Evolutionary conservation across 2,888 invertebrate genomes (phyloP), one percentile per base, ranked within the genome.

Genomic region (Melanchra persicariae): DNA sequence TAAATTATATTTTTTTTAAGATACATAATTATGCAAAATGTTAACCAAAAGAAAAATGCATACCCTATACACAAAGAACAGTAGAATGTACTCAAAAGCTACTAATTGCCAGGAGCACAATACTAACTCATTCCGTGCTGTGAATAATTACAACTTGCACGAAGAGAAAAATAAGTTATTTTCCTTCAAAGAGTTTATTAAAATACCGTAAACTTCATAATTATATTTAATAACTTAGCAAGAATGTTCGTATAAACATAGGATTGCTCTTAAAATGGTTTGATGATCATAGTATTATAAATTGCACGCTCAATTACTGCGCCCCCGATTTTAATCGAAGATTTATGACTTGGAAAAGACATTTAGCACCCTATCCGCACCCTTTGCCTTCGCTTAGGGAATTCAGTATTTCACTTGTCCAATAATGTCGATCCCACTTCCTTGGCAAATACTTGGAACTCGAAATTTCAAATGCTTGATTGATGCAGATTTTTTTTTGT

Each of bases 331-430:
- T 87, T 89, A 88, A 88, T 89, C 88, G 86, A 88, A 88, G 87
- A 91, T 91, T 91, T 90, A 91, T 90, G 88, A 87, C 79, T 86
- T 82, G 80, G 87, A 87, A 88, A 85, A 86, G 88, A 86, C 89
- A 87, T 90, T 90, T 87, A 89, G 81, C 91, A 89, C 88, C 88
- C 89, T 84, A 88, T 91, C 87, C 85, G 78, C 86, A 87, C 88
- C 88, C 87, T 87, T 88, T 87, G 72, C 84, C 82, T 85, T 85
- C 70, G 78, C 74, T 80, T 49, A 81, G 82, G 85, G 79, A 84
- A 88, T 87, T 86, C 85, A 81, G 86, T 89, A 87, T 89, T 90
- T 89, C 83, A 86, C 83, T 78, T 69, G 78, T 81, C 79, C 82
- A 83, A 82, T 85, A 79, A 83, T 22, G 68, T 76, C 77, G 71